A percentile compares a stretch with the other conserved stretches of the same genome.
These are phyloP conservation scores for Tortricodes alternella DNA, from an alignment of 2,888 invertebrate genomes.

Conservation along the genomic window DNA sequence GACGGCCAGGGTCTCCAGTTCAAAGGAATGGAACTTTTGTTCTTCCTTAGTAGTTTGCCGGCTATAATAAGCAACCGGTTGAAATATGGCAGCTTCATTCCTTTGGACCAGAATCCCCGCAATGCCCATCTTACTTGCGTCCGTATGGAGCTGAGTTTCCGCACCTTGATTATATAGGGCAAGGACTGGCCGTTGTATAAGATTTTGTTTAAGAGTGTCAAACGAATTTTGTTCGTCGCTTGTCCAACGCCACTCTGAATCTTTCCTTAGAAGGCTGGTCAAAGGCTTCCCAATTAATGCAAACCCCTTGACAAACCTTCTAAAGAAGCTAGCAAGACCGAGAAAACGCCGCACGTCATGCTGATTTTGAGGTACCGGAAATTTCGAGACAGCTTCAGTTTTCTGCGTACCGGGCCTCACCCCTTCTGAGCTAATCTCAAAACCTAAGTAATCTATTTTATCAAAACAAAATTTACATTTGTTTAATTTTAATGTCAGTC, in stretches of 20 bases:
- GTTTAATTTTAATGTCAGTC: conserved; percentile 37
- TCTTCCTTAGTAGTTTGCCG: not conserved
- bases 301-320: conserved; percentile 25
- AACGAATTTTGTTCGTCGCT: conserved; percentile 36
- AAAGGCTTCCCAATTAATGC: conserved; percentile 32
- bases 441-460: conserved; percentile 34
- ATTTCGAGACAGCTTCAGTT: conserved; percentile 15
- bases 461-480: not conserved
- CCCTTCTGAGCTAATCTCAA: conserved; percentile 33
- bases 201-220: conserved; percentile 32
- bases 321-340: conserved; percentile 25
- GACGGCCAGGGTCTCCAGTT: too few relatives aligned
- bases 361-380: conserved; percentile 10
- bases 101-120: conserved; percentile 29
- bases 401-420: conserved; percentile 34
- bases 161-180: not conserved
- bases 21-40: not conserved
- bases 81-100: not conserved
- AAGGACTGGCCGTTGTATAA: conserved; percentile 36
- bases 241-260: conserved; percentile 32
- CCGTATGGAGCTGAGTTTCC: not conserved
- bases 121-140: conserved; percentile 9
- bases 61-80: too few relatives aligned
- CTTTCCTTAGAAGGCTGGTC: conserved; percentile 33
- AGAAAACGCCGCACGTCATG: conserved; percentile 30